Percentiles rank a stretch among this genome's conserved stretches.
Evolutionary conservation across 1,140 invertebrate genomes (phyloP).

Genomic region (Reticulitermes speratus): DNA sequence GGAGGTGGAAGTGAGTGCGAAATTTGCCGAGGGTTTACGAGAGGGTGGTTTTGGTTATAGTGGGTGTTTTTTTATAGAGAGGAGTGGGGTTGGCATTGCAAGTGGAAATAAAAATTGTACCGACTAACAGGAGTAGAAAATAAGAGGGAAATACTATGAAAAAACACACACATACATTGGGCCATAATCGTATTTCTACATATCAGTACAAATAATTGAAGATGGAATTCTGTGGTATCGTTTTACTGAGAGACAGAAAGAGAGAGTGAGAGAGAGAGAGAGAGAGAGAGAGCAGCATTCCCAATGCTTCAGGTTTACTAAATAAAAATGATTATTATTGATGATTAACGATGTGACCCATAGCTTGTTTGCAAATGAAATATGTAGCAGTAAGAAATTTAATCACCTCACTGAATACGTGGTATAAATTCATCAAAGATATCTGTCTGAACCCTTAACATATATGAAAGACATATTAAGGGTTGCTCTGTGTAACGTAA

Average conservation of each 20-base stretch:
- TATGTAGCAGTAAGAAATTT: neutral
- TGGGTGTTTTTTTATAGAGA: neutral
- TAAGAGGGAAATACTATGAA: neutral
- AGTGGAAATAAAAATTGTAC: constrained; percentile 17
- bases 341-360: neutral
- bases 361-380: neutral
- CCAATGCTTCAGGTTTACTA: neutral
- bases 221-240: constrained; percentile 7
- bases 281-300: neutral
- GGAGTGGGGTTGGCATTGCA: neutral
- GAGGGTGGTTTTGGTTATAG: neutral
- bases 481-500: neutral
- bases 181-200: constrained; percentile 3
- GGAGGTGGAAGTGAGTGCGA: neutral
- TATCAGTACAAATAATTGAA: constrained; percentile 6
- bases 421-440: neutral
- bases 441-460: neutral
- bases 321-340: constrained; percentile 1
- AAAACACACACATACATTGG: neutral
- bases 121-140: neutral
- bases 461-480: neutral
- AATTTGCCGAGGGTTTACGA: constrained; percentile 15
- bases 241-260: neutral
- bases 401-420: neutral
- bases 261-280: neutral